phyloP scores from a whole-genome alignment of 1,140 invertebrate genomes.

The Zaprionus gabonicus region DNA sequence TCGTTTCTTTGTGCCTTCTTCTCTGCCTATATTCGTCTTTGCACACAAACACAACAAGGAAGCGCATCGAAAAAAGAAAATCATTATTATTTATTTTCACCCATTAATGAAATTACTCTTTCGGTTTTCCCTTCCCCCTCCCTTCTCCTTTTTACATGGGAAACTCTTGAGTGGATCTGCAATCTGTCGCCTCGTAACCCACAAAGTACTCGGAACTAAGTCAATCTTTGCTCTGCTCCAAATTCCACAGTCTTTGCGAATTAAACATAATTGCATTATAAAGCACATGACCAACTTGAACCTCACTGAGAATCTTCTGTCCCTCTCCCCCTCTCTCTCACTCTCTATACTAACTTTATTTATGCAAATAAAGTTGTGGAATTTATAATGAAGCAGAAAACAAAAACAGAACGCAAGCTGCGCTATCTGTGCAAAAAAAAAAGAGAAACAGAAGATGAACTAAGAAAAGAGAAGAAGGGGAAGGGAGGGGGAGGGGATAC shows the following conservation, averaged over 20 bases:
- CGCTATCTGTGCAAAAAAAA: conserved; percentile 65
- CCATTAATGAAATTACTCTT: conserved; percentile 64
- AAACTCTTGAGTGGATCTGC: conserved; percentile 7
- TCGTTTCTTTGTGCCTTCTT: conserved; percentile 25
- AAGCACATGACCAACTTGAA: conserved; percentile 43
- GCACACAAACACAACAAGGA: conserved; percentile 45
- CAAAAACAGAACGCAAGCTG: conserved; percentile 49
- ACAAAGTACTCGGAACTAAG: conserved; percentile 51
- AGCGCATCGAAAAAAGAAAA: conserved; percentile 62
- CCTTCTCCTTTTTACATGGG: not conserved
- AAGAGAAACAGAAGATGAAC: conserved; percentile 29
- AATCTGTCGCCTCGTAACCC: conserved; percentile 54
- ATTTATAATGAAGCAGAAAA: conserved; percentile 72
- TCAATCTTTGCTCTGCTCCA: conserved; percentile 35
- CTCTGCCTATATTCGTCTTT: conserved; percentile 25
- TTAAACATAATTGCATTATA: conserved; percentile 49
- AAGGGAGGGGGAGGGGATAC: not conserved
- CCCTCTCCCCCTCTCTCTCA: not conserved
- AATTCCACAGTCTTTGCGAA: conserved; percentile 45
- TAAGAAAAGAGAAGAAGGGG: not conserved
- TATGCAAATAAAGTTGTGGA: conserved; percentile 78
- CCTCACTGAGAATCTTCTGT: conserved; percentile 8
- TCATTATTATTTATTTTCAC: conserved; percentile 81
- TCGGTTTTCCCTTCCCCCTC: conserved; percentile 22
- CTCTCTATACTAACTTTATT: conserved; percentile 61